phyloP scores from a whole-genome alignment of 2,113 vertebrate species.

The Megaleporinus macrocephalus region DNA sequence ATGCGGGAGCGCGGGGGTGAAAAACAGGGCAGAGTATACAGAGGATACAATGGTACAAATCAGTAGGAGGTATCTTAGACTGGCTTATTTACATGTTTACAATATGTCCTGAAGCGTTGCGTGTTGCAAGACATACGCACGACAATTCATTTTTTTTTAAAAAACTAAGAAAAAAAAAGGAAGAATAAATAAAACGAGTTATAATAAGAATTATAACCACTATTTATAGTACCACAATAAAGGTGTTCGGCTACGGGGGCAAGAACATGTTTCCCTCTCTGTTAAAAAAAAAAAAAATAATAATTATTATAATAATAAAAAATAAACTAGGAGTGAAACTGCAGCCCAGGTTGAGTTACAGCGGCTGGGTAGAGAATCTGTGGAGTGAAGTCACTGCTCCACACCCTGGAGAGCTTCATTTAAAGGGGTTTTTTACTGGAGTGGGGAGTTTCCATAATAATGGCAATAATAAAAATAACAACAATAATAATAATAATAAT shows the following conservation, averaged over 20 bases:
- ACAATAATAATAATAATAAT: background rate
- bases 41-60: slow-evolving; percentile 30
- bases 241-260: background rate
- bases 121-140: slow-evolving; percentile 35
- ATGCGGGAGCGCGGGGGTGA: slow-evolving; percentile 11
- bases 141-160: background rate
- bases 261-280: background rate
- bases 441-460: background rate
- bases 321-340: slow-evolving; percentile 18
- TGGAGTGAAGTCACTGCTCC: no score
- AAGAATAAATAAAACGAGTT: slow-evolving; percentile 45
- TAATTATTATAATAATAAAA: background rate
- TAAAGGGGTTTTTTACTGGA: background rate
- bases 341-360: no score
- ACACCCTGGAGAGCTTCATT: background rate
- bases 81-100: slow-evolving; percentile 51
- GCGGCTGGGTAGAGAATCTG: no score
- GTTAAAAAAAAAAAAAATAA: background rate
- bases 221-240: slow-evolving; percentile 12
- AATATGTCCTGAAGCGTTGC: slow-evolving; percentile 36
- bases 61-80: slow-evolving; percentile 40
- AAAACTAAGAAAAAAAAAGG: slow-evolving; percentile 15
- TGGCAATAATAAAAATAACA: background rate
- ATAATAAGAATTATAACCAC: slow-evolving; percentile 1
- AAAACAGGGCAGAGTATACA: background rate